phyloP scores from a whole-genome alignment of 1,140 invertebrate species.

The Scaptomyza pallida region DNA sequence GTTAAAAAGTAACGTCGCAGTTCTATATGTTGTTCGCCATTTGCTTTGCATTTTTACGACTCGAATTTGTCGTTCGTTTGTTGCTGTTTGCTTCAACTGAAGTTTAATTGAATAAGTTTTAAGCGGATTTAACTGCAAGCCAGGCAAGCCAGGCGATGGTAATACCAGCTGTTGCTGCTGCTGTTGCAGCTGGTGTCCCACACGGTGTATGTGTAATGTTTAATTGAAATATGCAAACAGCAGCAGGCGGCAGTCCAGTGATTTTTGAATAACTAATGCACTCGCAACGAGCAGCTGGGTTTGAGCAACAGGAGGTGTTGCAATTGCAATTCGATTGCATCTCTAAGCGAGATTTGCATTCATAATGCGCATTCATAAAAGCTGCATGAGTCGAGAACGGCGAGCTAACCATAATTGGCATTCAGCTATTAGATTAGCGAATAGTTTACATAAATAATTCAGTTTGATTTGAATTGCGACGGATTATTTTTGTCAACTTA shows the following conservation, averaged over 20 bases:
- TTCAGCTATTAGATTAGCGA: conserved; percentile 27
- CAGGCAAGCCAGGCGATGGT: background rate
- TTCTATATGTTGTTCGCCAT: conserved; percentile 63
- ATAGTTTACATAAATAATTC: conserved; percentile 30
- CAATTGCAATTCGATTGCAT: conserved; percentile 74
- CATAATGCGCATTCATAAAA: conserved; percentile 64
- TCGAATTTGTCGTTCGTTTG: conserved; percentile 67
- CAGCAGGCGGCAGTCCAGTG: conserved; percentile 20
- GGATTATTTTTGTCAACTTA: background rate
- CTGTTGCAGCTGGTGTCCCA: conserved; percentile 15
- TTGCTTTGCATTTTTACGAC: conserved; percentile 74
- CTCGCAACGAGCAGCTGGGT: background rate
- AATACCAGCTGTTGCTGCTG: conserved; percentile 12
- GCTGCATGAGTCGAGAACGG: conserved; percentile 52
- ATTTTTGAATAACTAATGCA: conserved; percentile 75
- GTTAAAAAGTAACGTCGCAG: conserved; percentile 17
- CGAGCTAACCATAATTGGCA: conserved; percentile 44
- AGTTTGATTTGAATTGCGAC: background rate
- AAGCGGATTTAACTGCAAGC: conserved; percentile 69
- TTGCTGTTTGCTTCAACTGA: conserved; percentile 48
- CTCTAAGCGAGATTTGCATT: conserved; percentile 69
- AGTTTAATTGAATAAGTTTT: conserved; percentile 83
- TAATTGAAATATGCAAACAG: conserved; percentile 71
- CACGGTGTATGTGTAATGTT: conserved; percentile 66
- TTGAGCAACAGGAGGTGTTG: conserved; percentile 54